phyloP scores from a whole-genome alignment of 2,888 invertebrate species.

The Agrotis clavis region DNA sequence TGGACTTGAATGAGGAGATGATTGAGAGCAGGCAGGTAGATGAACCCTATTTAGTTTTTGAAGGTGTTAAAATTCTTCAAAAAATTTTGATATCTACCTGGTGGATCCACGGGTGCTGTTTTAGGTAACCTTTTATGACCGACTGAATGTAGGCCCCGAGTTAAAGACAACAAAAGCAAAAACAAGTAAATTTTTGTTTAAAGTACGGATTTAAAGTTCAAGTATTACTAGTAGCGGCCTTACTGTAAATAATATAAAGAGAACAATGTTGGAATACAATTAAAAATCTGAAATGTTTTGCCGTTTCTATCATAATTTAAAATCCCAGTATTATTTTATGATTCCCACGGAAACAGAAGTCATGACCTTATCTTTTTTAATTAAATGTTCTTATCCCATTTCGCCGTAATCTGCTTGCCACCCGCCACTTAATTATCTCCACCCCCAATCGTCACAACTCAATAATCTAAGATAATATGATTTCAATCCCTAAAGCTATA shows the following conservation, averaged over 20 bases:
- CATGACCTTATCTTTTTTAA: background rate
- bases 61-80: background rate
- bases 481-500: constrained; percentile 59
- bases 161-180: too few relatives aligned
- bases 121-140: background rate
- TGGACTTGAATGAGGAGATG: constrained; percentile 13
- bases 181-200: background rate
- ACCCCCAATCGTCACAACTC: constrained; percentile 44
- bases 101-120: background rate
- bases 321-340: background rate
- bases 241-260: background rate
- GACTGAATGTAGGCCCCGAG: too few relatives aligned
- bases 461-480: constrained; percentile 61
- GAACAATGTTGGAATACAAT: background rate
- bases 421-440: constrained; percentile 36
- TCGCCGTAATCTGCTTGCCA: constrained; percentile 10
- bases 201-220: background rate
- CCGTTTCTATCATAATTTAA: background rate
- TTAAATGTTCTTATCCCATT: constrained; percentile 11
- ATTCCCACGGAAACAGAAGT: background rate
- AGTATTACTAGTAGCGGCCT: background rate
- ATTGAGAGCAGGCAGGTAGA: background rate
- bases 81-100: too few relatives aligned
- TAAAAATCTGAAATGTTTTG: background rate
- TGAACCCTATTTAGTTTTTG: constrained; percentile 4